Evolutionary conservation across 2,888 invertebrate genomes (phyloP).

Genomic region (Allolobophora icterica): DNA sequence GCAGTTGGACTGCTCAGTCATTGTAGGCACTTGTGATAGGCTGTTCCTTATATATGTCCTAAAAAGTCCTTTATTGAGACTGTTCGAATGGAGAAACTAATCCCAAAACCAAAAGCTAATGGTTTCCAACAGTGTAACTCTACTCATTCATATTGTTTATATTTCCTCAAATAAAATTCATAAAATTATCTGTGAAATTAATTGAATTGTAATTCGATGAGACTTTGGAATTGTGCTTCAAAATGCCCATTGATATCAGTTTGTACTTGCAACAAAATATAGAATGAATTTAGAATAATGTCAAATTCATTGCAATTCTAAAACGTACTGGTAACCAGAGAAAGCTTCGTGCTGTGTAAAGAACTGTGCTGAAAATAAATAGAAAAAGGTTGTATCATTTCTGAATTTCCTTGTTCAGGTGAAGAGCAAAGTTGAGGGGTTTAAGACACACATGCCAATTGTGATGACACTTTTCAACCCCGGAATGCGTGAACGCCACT

Average conservation of each 20-base stretch:
- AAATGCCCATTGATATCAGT: background rate
- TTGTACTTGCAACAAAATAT: background rate
- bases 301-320: background rate
- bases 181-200: too few relatives aligned
- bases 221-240: too few relatives aligned
- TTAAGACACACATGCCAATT: conserved; percentile 81
- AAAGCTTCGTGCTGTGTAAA: background rate
- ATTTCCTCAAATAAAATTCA: too few relatives aligned
- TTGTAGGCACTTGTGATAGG: too few relatives aligned
- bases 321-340: background rate
- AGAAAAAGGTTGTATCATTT: background rate
- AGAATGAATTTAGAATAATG: background rate
- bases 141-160: too few relatives aligned
- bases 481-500: conserved; percentile 67
- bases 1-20: too few relatives aligned
- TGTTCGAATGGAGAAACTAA: too few relatives aligned
- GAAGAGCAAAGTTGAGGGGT: conserved; percentile 80
- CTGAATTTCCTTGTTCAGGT: conserved; percentile 61
- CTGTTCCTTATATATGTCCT: too few relatives aligned
- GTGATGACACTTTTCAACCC: conserved; percentile 92
- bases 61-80: too few relatives aligned
- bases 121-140: too few relatives aligned
- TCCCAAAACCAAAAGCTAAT: too few relatives aligned
- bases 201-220: too few relatives aligned
- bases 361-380: background rate